phyloP scores from a whole-genome alignment of 1,140 invertebrate species.

The Zaprionus ghesquierei region DNA sequence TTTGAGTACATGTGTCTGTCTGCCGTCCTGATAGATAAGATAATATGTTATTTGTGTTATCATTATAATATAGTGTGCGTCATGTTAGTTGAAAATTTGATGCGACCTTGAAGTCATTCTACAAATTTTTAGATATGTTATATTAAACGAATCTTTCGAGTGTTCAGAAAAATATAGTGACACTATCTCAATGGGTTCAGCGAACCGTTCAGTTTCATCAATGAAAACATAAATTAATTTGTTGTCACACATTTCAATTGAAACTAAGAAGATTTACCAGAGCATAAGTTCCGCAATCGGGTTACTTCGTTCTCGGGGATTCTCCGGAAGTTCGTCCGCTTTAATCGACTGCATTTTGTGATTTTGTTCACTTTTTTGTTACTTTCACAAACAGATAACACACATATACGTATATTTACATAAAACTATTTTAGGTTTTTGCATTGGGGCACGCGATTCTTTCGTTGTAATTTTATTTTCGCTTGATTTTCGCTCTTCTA shows the following conservation, averaged over 20 bases:
- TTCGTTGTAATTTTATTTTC: background rate
- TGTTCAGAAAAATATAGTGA: background rate
- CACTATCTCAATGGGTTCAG: background rate
- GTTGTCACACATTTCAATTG: background rate
- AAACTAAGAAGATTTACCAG: constrained; percentile 42
- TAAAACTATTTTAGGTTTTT: background rate
- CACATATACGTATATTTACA: constrained; percentile 1
- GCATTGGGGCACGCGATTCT: background rate
- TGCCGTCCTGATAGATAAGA: constrained; percentile 21
- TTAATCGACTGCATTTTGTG: constrained; percentile 39
- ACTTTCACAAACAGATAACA: background rate
- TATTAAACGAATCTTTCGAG: background rate
- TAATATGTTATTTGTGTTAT: constrained; percentile 6
- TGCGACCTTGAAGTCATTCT: background rate
- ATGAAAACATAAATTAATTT: background rate
- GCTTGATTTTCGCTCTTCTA: background rate
- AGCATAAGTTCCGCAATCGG: constrained; percentile 62
- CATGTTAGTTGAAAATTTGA: background rate
- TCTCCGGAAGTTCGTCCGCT: constrained; percentile 52
- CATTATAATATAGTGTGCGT: background rate
- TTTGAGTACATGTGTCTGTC: constrained; percentile 6
- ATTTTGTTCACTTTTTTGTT: background rate
- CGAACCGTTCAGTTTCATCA: background rate
- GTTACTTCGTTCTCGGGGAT: constrained; percentile 65
- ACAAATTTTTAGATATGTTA: background rate